These are phyloP conservation scores for Leptodactylus fallax DNA, from an alignment of 2,797 vertebrate genomes.

Conservation along the genomic window DNA sequence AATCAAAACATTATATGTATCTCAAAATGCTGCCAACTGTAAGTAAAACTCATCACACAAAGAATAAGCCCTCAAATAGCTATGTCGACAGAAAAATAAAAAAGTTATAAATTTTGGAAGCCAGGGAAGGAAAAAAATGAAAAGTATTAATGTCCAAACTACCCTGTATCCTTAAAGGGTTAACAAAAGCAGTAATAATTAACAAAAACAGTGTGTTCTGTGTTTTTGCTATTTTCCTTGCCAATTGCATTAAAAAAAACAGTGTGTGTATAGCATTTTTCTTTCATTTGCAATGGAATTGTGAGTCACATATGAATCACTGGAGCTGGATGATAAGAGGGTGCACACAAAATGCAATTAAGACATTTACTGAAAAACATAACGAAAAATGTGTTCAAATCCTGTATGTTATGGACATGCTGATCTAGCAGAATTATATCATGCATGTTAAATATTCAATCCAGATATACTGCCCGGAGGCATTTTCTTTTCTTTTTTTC, in stretches of 20 bases:
- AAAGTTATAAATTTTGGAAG: no score
- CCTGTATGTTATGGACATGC: slow-evolving; percentile 14
- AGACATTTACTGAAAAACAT: background rate
- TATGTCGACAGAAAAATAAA: no score
- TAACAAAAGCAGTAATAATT: background rate
- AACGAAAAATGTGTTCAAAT: background rate
- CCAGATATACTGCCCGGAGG: slow-evolving; percentile 22
- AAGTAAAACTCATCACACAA: no score
- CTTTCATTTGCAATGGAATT: background rate
- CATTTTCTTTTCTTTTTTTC: slow-evolving; percentile 31
- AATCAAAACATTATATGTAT: no score
- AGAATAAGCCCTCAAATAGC: no score
- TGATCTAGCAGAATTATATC: slow-evolving; percentile 35
- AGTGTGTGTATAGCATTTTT: background rate
- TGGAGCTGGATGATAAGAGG: slow-evolving; percentile 14
- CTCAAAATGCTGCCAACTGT: no score
- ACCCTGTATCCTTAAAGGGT: no score
- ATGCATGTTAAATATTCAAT: slow-evolving; percentile 42
- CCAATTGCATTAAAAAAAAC: no score
- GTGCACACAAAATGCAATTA: slow-evolving; percentile 21
- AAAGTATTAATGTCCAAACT: no score
- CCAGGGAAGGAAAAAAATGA: no score
- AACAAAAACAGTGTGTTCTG: background rate
- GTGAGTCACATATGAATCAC: background rate
- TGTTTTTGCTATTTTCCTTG: background rate